Evolutionary conservation across 2,797 vertebrate species (phyloP).

Genomic region (Halcyon leucocephala): DNA sequence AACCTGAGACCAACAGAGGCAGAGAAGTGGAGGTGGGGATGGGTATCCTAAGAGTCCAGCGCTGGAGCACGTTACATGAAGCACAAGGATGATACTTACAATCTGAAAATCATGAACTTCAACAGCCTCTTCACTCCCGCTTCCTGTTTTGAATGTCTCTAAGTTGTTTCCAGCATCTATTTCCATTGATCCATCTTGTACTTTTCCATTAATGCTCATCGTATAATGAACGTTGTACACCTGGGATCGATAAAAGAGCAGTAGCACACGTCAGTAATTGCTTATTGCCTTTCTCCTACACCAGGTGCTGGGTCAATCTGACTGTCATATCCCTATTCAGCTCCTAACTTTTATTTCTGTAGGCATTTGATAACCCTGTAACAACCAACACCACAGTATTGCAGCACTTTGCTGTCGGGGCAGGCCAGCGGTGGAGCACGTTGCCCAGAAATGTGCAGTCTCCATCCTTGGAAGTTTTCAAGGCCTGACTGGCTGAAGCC

Average conservation of each 20-base stretch:
- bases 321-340: not conserved
- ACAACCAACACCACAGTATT: not conserved
- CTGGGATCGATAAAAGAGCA: constrained; percentile 76
- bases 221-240: constrained; percentile 93
- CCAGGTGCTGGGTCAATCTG: not conserved
- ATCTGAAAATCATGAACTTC: constrained; percentile 95
- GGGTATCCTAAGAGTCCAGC: not conserved
- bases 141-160: constrained; percentile 90
- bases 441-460: not conserved
- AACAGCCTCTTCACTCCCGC: constrained; percentile 85
- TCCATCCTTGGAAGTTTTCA: not conserved
- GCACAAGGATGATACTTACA: constrained; percentile 80
- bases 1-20: not conserved
- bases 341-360: not conserved
- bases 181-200: constrained; percentile 91
- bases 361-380: not conserved
- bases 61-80: not conserved
- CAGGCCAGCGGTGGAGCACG: not conserved
- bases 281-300: not conserved
- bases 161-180: constrained; percentile 92
- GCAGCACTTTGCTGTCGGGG: rapidly evolving
- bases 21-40: not conserved
- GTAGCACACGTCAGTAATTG: not conserved
- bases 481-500: not conserved
- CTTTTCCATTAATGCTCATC: constrained; percentile 92